phyloP scores from a whole-genome alignment of 2,113 vertebrate species.

The Aviceda subcristata region DNA sequence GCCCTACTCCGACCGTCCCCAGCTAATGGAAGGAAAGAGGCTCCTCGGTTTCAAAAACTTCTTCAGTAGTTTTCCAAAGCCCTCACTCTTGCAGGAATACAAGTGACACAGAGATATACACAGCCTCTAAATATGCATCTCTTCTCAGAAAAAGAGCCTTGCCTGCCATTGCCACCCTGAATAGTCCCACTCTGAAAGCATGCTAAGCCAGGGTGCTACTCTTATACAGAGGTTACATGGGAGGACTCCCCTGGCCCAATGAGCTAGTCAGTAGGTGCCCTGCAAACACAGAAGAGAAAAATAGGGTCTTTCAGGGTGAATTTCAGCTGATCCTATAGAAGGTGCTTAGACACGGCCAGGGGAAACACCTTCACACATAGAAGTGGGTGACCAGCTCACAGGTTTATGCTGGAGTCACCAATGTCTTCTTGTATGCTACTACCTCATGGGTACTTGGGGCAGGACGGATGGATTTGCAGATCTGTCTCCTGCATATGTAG shows the following conservation, averaged over 20 bases:
- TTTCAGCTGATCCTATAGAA: background rate
- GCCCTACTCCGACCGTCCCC: fast-evolving
- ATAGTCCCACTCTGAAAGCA: background rate
- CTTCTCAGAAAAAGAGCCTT: background rate
- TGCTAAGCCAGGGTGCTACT: background rate
- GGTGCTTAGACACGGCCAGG: background rate
- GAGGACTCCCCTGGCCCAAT: background rate
- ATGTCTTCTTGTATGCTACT: background rate
- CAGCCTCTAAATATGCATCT: background rate
- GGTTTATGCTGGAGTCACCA: background rate
- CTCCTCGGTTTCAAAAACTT: fast-evolving
- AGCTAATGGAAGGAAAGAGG: background rate
- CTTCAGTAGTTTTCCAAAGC: background rate
- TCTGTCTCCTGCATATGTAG: fast-evolving
- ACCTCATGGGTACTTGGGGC: background rate
- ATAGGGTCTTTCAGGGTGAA: background rate
- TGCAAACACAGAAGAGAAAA: background rate
- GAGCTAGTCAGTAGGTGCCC: too few relatives aligned
- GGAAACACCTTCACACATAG: background rate
- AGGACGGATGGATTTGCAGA: background rate
- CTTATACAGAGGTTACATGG: background rate
- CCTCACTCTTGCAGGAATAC: background rate
- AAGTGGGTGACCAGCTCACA: background rate
- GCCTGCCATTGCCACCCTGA: background rate
- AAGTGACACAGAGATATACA: background rate